These are phyloP conservation scores for Sebastes vulpes DNA, from an alignment of 2,797 vertebrate species.

Conservation along the genomic window DNA sequence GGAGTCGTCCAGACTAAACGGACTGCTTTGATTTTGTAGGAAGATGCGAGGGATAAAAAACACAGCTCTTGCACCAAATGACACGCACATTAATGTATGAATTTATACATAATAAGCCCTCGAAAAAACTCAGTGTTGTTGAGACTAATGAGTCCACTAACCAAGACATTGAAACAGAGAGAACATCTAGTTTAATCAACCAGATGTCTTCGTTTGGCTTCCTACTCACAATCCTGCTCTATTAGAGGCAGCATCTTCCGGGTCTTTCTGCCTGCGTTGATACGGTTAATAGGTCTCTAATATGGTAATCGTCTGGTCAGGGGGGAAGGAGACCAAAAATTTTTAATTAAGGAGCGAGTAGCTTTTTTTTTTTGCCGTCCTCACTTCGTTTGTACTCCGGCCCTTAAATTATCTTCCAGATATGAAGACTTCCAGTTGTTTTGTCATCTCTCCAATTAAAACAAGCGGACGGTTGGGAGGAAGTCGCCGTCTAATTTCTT, in stretches of 20 bases:
- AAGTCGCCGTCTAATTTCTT: slow-evolving; percentile 63
- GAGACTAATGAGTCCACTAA: slow-evolving; percentile 41
- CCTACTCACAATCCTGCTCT: slow-evolving; percentile 34
- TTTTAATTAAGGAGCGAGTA: slow-evolving; percentile 78
- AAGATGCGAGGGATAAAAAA: neutral
- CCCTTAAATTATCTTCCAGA: slow-evolving; percentile 73
- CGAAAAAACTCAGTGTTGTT: neutral
- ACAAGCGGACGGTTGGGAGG: slow-evolving; percentile 26
- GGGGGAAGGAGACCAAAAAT: slow-evolving; percentile 64
- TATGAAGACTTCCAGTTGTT: slow-evolving; percentile 72
- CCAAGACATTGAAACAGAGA: slow-evolving; percentile 43
- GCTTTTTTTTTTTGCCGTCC: slow-evolving; percentile 19
- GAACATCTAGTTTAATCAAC: slow-evolving; percentile 55
- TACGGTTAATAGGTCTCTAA: slow-evolving; percentile 75
- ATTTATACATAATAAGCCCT: neutral
- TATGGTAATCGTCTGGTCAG: slow-evolving; percentile 58
- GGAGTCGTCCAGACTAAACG: slow-evolving; percentile 27
- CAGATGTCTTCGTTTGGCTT: slow-evolving; percentile 46
- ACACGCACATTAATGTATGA: neutral
- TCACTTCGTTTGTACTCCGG: slow-evolving; percentile 43
- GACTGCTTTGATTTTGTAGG: neutral
- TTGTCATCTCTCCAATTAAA: slow-evolving; percentile 78
- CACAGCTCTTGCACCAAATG: neutral
- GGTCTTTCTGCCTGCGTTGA: slow-evolving; percentile 65
- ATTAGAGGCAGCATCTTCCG: slow-evolving; percentile 66